These are phyloP conservation scores for Isurus oxyrinchus DNA, from an alignment of 2,113 vertebrate genomes.

Conservation along the genomic window DNA sequence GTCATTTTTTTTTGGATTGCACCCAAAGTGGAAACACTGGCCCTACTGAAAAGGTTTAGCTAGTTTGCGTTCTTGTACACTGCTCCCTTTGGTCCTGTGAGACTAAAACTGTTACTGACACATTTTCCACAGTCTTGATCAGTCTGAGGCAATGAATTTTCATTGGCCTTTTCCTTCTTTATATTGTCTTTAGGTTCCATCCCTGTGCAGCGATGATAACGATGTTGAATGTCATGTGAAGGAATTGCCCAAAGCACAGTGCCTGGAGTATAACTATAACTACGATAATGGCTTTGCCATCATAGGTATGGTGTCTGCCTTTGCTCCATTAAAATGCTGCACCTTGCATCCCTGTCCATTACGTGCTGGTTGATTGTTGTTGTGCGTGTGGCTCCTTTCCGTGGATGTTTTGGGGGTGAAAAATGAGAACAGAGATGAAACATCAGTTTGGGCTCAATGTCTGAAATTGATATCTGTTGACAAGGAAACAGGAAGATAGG, in stretches of 20 bases:
- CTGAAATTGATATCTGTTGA: background rate
- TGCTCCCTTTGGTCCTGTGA: background rate
- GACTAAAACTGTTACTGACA: no score
- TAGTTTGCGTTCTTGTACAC: background rate
- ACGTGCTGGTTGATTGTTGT: background rate
- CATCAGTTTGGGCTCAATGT: background rate
- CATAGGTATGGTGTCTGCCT: background rate
- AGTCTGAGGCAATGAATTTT: background rate
- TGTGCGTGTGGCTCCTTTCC: background rate
- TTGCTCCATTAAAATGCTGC: background rate
- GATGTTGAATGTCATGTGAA: conserved; percentile 86
- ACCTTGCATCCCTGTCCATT: background rate
- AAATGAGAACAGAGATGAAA: background rate
- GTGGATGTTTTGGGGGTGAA: background rate
- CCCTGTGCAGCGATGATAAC: conserved; percentile 73
- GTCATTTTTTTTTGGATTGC: background rate
- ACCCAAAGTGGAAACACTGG: background rate
- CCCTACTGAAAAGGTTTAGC: background rate
- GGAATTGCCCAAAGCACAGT: conserved; percentile 76
- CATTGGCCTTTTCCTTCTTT: conserved; percentile 25
- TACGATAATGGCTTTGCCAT: conserved; percentile 97
- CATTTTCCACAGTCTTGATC: background rate
- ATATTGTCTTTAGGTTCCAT: conserved; percentile 71
- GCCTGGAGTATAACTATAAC: conserved; percentile 95
- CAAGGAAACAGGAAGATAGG: background rate